These are phyloP conservation scores for Macrobrachium nipponense DNA, from an alignment of 1,140 invertebrate species.

Conservation along the genomic window DNA sequence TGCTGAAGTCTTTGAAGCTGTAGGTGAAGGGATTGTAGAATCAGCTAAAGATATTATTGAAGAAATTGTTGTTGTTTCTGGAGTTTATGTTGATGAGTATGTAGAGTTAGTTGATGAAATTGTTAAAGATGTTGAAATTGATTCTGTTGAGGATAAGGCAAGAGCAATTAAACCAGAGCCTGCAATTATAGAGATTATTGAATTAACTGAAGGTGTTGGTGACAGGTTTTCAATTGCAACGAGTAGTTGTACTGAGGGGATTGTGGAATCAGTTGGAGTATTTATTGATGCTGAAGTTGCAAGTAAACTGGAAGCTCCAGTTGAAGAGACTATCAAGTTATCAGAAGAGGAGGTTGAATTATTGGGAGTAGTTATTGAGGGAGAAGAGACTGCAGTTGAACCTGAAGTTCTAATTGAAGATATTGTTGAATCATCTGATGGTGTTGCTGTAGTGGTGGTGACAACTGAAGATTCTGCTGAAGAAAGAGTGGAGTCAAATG, in stretches of 20 bases:
- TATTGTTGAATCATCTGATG: not conserved
- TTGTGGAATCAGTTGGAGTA: not conserved
- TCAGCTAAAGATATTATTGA: not conserved
- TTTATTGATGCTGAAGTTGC: not conserved
- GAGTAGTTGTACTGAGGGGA: not conserved
- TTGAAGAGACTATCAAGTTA: not conserved
- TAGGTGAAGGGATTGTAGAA: not conserved
- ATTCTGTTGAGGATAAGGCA: not conserved
- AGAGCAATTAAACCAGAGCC: not conserved
- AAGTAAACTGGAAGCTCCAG: not conserved
- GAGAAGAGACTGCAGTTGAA: not conserved
- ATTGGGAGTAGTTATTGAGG: not conserved
- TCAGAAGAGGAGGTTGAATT: too few relatives aligned
- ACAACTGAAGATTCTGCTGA: not conserved
- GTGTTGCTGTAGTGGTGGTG: not conserved
- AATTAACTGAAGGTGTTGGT: constrained; percentile 1
- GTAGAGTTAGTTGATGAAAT: not conserved
- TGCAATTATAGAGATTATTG: too few relatives aligned
- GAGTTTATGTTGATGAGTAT: not conserved
- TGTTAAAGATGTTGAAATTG: not conserved
- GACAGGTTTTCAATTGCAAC: not conserved
- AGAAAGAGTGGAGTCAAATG: not conserved
- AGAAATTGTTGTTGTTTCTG: not conserved
- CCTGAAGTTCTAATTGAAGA: not conserved
- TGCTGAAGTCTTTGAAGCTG: too few relatives aligned